phyloP scores from a whole-genome alignment of 2,113 vertebrate genomes.

The Leucopsar rothschildi region DNA sequence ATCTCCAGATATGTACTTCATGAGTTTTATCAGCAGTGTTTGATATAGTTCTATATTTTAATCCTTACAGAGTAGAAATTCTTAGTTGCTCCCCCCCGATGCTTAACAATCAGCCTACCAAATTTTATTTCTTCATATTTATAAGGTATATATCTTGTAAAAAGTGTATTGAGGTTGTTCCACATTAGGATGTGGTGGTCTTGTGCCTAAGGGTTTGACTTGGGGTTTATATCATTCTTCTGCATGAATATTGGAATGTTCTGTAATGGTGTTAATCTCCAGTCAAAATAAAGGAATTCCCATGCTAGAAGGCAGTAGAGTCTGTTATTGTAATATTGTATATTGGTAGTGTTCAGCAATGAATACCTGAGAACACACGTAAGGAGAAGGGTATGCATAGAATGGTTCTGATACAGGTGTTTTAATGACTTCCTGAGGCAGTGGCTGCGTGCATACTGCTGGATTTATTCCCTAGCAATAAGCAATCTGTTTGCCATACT shows the following conservation, averaged over 20 bases:
- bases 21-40: neutral
- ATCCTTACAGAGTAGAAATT: neutral
- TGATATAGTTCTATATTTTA: neutral
- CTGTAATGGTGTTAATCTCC: neutral
- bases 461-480: neutral
- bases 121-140: neutral
- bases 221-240: neutral
- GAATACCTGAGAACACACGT: neutral
- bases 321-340: neutral
- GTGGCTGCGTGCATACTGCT: neutral
- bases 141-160: neutral
- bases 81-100: neutral
- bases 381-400: neutral
- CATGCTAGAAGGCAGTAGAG: neutral
- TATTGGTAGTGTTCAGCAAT: neutral
- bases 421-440: neutral
- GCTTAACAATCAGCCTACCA: neutral
- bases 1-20: neutral
- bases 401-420: neutral
- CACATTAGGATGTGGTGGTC: neutral
- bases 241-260: neutral
- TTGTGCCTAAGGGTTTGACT: neutral
- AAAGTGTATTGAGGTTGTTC: neutral
- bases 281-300: neutral
- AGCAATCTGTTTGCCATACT: neutral